Evolutionary conservation across 2,888 invertebrate genomes (phyloP).

Genomic region (Gari tellinella): DNA sequence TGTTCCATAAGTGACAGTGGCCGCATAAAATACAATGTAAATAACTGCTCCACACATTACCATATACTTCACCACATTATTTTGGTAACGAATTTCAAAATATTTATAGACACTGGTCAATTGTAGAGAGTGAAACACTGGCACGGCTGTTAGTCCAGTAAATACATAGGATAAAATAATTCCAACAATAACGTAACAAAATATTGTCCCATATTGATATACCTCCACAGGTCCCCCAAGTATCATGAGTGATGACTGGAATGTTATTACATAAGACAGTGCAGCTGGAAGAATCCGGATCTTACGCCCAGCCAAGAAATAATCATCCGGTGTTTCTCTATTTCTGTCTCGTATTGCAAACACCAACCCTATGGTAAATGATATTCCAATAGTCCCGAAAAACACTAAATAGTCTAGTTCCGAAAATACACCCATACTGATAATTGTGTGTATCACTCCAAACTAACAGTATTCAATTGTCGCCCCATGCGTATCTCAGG

Average conservation of each 20-base stretch:
- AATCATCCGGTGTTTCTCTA: conserved; percentile 10
- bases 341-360: conserved; percentile 29
- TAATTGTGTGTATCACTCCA: too few species aligned
- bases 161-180: conserved; percentile 6
- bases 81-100: conserved; percentile 25
- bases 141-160: conserved; percentile 16
- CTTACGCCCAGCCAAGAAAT: conserved; percentile 31
- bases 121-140: conserved; percentile 33
- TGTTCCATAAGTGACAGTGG: conserved; percentile 28
- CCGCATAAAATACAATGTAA: conserved; percentile 39
- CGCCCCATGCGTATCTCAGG: too few species aligned
- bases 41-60: conserved; percentile 15
- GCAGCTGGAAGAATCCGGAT: conserved; percentile 22
- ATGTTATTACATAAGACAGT: conserved; percentile 41
- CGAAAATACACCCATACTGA: too few species aligned
- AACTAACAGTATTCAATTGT: too few species aligned
- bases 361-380: conserved; percentile 31
- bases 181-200: conserved; percentile 5
- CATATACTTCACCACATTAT: conserved; percentile 25
- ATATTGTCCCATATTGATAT: conserved; percentile 28
- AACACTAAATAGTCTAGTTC: conserved; percentile 29
- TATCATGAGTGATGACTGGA: conserved; percentile 42
- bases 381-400: conserved; percentile 14
- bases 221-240: conserved; percentile 25
- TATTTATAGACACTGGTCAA: conserved; percentile 32